Evolutionary conservation across 2,797 vertebrate genomes (phyloP).

Genomic region (Urocyon cinereoargenteus): DNA sequence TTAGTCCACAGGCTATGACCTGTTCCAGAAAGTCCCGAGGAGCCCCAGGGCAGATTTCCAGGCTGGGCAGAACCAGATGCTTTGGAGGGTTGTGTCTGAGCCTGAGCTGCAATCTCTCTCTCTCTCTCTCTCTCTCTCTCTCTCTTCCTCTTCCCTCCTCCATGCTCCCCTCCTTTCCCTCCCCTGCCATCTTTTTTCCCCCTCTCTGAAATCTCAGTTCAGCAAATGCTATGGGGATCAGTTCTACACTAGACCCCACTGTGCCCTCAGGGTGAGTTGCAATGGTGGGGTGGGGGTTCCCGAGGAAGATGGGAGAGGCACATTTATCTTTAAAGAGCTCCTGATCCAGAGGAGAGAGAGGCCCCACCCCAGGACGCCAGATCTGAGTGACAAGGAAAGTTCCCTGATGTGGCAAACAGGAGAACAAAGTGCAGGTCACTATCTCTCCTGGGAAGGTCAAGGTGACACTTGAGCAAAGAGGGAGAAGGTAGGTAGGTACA

Average conservation of each 20-base stretch:
- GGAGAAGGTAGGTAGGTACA: not conserved
- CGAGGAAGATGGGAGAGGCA: not conserved
- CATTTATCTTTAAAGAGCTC: not conserved
- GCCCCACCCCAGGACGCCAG: not conserved
- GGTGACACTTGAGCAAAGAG: not conserved
- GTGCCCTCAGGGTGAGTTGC: not conserved
- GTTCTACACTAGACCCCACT: not conserved
- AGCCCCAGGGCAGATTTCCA: not conserved
- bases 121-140: not conserved
- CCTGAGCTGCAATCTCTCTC: not conserved
- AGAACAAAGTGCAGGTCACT: not conserved
- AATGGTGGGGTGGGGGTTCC: not conserved
- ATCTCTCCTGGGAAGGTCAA: not conserved
- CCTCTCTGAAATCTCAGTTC: not conserved
- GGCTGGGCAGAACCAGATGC: not conserved
- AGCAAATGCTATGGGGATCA: not conserved
- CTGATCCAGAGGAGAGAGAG: not conserved
- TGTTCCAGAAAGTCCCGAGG: not conserved
- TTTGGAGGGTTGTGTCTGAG: rapidly evolving
- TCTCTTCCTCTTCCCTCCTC: not conserved
- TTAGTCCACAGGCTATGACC: not conserved
- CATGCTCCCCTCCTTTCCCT: not conserved
- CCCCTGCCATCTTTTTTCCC: not conserved
- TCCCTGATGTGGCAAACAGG: not conserved
- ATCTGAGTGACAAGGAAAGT: not conserved